Evolutionary conservation across 2,113 vertebrate genomes (phyloP).

Genomic region (Neogale vison): DNA sequence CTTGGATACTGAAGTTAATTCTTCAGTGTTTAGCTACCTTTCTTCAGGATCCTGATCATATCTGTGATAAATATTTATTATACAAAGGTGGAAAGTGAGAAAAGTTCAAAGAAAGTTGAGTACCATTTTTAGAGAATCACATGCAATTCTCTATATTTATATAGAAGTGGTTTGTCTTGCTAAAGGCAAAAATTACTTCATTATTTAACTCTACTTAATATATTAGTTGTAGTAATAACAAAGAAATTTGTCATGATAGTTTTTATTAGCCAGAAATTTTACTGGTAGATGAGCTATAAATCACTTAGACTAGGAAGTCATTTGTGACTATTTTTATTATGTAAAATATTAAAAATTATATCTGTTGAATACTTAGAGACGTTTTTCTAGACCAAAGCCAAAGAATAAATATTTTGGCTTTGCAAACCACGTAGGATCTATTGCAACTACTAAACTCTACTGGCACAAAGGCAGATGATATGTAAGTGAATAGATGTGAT

Average conservation of each 20-base stretch:
- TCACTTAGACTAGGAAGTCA: neutral
- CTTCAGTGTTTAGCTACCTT: neutral
- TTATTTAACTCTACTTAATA: neutral
- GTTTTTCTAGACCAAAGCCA: neutral
- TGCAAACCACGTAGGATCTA: neutral
- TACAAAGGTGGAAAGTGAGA: neutral
- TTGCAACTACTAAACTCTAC: neutral
- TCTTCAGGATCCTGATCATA: neutral
- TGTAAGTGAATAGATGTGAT: neutral
- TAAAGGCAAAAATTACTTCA: neutral
- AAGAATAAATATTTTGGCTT: neutral
- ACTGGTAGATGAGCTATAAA: neutral
- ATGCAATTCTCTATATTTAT: neutral
- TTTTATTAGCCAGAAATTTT: neutral
- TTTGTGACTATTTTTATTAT: neutral
- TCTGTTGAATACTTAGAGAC: neutral
- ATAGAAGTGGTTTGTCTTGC: neutral
- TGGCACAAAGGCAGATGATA: neutral
- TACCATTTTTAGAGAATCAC: neutral
- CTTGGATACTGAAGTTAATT: neutral
- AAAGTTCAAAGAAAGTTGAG: neutral
- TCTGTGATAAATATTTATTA: neutral
- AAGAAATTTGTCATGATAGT: neutral
- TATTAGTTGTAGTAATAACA: neutral
- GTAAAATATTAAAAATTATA: neutral